A percentile compares a stretch with the other conserved stretches of the same genome.
phyloP scores from a whole-genome alignment of 2,113 vertebrate genomes.

The Catharus minimus region DNA sequence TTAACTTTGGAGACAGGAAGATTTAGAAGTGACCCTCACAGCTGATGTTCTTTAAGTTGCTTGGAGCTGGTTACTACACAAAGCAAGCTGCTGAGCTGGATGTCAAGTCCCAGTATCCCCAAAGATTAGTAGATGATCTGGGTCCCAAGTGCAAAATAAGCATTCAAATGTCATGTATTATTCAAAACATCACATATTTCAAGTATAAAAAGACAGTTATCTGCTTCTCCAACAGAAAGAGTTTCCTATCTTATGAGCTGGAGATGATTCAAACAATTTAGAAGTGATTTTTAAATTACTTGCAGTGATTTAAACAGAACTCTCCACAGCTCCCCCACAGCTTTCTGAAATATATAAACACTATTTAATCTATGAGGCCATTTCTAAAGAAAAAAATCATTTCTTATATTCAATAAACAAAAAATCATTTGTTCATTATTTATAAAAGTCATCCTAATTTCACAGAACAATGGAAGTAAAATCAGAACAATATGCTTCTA shows the following conservation, averaged over 20 bases:
- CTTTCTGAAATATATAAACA: background rate
- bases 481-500: background rate
- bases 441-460: background rate
- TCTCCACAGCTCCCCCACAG: background rate
- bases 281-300: background rate
- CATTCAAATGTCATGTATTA: background rate
- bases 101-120: background rate
- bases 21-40: background rate
- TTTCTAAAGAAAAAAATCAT: background rate
- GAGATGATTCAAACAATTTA: slow-evolving; percentile 27
- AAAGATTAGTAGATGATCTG: background rate
- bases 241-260: background rate
- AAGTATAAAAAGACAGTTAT: background rate
- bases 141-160: background rate
- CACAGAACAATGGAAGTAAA: background rate
- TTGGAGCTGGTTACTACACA: background rate
- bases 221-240: background rate
- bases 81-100: background rate
- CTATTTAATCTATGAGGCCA: background rate
- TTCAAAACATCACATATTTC: background rate
- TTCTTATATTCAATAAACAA: background rate
- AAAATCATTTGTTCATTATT: background rate
- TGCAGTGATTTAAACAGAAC: slow-evolving; percentile 7
- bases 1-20: background rate
- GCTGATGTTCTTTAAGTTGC: background rate